Base-by-base conservation (phyloP, 2,888 invertebrate species). In the Dermolepida albohirtum region DNA sequence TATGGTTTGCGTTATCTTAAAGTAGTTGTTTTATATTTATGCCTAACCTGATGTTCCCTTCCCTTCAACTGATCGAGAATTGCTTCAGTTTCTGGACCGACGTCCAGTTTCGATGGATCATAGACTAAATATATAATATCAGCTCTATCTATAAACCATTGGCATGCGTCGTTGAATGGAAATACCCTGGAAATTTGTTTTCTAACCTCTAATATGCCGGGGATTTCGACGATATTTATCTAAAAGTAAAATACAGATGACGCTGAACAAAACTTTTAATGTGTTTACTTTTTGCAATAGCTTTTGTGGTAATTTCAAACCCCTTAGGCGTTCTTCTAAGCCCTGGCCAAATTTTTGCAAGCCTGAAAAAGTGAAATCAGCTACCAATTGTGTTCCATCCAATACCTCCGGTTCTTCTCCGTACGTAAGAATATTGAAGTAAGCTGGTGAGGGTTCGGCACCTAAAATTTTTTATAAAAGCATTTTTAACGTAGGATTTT, bases 121-220 rank as follows among this genome's bases (percentile, higher is more conserved):
- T 97, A 97, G 39, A 97, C 93, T 67, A 97, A 88, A 85, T 97
- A 96, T 81, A 97, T 96, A 75, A 97, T 93, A 82, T 97, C 96
- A 22, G 97, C 96, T 71, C 96, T 89, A 84, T 97, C 96, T 78
- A 97, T 96, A 85, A 97, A 97, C 97, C 97, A 97, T 83, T 96
- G 96, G 81, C 96, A 96, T 55, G 96, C 97, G 80, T 97, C 96
- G 80, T 96, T 96, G 85, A 96, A 96, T 64, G 97, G 96, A 80
- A 97, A 97, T 69, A 95, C 89, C 63, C 96, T 89, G 59, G 96
- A 96, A 59, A 95, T 93, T 85, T 95, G 95, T 83, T 96, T 95
- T 74, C 95, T 89, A 70, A 95, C 95, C 87, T 97, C 97, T 77
- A 97, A 85, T 78, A 97, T 96, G 71, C 97, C 97, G 68, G 97